A percentile compares a stretch with the other conserved stretches of the same genome.
Conservation (phyloP, 2,888 invertebrate species). For the Malthinus flaveolus region DNA sequence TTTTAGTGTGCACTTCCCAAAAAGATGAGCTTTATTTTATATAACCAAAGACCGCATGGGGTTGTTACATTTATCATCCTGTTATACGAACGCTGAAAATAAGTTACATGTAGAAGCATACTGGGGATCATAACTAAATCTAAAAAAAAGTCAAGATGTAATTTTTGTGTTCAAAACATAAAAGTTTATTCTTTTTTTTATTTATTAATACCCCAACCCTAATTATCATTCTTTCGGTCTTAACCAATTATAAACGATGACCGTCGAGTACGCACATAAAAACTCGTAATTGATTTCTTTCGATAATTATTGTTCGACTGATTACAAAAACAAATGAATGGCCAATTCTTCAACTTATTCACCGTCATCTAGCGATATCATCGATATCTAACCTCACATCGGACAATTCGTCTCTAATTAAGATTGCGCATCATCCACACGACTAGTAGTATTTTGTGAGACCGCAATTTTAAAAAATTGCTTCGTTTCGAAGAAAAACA, state of each 20-base stretch:
- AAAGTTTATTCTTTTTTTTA: too few relatives aligned
- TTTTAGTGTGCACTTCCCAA: constrained; percentile 48
- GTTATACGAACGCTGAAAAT: constrained; percentile 38
- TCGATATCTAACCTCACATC: constrained; percentile 28
- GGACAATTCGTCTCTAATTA: constrained; percentile 30
- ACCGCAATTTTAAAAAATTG: constrained; percentile 5
- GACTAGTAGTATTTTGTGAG: background rate
- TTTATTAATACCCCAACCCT: too few relatives aligned
- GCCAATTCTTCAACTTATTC: constrained; percentile 22
- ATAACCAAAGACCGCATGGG: constrained; percentile 50
- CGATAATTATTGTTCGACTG: constrained; percentile 36
- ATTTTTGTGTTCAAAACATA: constrained; percentile 2
- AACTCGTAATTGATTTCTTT: constrained; percentile 15
- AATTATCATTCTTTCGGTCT: too few relatives aligned
- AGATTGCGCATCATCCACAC: too few relatives aligned
- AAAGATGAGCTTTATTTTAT: constrained; percentile 47
- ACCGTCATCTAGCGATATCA: constrained; percentile 29
- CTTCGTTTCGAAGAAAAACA: too few relatives aligned
- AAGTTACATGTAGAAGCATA: constrained; percentile 45
- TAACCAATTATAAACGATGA: constrained; percentile 24
- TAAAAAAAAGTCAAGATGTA: constrained; percentile 10
- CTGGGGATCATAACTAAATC: constrained; percentile 14
- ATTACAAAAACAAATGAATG: constrained; percentile 35
- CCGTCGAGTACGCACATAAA: constrained; percentile 11
- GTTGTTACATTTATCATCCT: constrained; percentile 49